A percentile compares a stretch with the other conserved stretches of the same genome.
phyloP scores from a whole-genome alignment of 1,140 invertebrate species.

The Calliphora vicina region DNA sequence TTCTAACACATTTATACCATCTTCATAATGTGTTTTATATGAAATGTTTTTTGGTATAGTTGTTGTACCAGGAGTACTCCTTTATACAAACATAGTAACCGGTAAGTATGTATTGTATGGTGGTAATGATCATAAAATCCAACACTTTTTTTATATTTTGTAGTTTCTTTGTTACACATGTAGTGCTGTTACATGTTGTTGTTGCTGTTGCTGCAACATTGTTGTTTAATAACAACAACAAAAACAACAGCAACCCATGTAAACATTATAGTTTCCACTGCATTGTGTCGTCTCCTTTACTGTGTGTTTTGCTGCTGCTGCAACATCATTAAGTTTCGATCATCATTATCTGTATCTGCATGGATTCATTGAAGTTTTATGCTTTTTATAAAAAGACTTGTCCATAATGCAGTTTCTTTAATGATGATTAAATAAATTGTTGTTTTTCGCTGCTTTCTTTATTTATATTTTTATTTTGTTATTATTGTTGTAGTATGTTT shows the following conservation, averaged over 20 bases:
- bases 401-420: not conserved
- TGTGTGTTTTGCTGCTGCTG: not conserved
- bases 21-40: too few species aligned
- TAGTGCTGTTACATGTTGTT: constrained; percentile 25
- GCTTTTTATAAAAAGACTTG: not conserved
- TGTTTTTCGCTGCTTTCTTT: not conserved
- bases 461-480: not conserved
- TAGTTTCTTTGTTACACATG: constrained; percentile 20
- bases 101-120: not conserved
- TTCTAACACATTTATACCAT: too few species aligned
- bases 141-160: not conserved
- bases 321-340: not conserved
- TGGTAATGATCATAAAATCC: constrained; percentile 27
- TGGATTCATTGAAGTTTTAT: not conserved
- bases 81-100: not conserved
- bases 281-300: not conserved
- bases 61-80: too few species aligned
- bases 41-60: too few species aligned
- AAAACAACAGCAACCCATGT: not conserved
- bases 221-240: not conserved
- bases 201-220: constrained; percentile 15
- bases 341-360: not conserved
- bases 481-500: not conserved
- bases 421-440: not conserved
- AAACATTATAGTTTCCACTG: not conserved